Evolutionary conservation across 1,140 invertebrate genomes (phyloP), one percentile per base, ranked within the genome.

Genomic region (Arion vulgaris): DNA sequence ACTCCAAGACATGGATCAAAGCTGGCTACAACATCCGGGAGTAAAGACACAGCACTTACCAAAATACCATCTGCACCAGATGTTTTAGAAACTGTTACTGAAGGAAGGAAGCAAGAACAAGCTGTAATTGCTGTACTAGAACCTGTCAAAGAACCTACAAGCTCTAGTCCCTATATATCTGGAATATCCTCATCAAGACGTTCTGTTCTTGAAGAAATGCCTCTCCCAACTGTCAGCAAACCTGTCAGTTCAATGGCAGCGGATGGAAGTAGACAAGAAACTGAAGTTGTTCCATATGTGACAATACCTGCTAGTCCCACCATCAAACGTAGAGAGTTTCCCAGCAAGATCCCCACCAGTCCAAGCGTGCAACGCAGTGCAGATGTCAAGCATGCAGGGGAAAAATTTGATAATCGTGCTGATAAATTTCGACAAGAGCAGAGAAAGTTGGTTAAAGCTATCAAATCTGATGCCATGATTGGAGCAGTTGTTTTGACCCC

Each of bases 381-480:
- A 7, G 45, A 11, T 45, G 11, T 68, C 69, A 34, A 51, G 51
- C 11, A 76, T 62, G 15, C 68, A 68, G 53, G 57, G 57, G 74
- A 66, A 41, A 78, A 81, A 45, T 13, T 34, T 0, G 83, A 84
- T 38, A 81, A 45, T 53, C 71, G 83, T 23, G 80, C 83, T 45
- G 80, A 85, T 41, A 75, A 69, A 19, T 85, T 82, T 66, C 74
- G 53, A 38, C 68, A 80, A 45, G 80, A 85, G 51, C 84, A 85
- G 81, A 85, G 84, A 73, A 85, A 82, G 51, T 81, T 85, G 23
- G 76, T 85, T 15, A 81, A 69, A n/a, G 84, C 84, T 34, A 85
- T 85, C 51, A 85, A 82, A 62, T 82, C 84, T 4, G 81, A 82
- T 68, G 32, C 80, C 17, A 82, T 80, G 57, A 57, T 83, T 32